These are phyloP conservation scores for Cephus spinipes DNA, from an alignment of 2,888 invertebrate genomes.

Conservation along the genomic window DNA sequence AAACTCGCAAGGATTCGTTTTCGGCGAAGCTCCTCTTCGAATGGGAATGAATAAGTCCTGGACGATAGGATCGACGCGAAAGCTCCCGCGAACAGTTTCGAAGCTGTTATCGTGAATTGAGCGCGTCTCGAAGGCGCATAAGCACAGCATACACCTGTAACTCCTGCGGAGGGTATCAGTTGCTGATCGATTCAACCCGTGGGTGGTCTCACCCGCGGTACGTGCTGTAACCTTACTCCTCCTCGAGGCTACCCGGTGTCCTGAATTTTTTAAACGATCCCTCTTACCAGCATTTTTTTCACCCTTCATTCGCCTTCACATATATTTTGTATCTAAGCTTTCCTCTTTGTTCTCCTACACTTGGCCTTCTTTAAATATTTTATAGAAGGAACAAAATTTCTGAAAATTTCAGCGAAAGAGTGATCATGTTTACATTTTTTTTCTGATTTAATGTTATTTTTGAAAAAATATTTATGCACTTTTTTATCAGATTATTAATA, in stretches of 20 bases:
- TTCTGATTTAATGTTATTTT: background rate
- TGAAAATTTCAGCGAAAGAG: background rate
- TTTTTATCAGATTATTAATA: background rate
- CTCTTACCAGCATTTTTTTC: background rate
- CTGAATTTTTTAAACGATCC: constrained; percentile 10
- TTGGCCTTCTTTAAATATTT: background rate
- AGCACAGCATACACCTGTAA: constrained; percentile 55
- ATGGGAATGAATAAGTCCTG: constrained; percentile 41
- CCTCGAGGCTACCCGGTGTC: constrained; percentile 52
- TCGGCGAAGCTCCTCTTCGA: constrained; percentile 38
- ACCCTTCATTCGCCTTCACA: background rate
- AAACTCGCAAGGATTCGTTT: constrained; percentile 29
- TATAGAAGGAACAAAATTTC: background rate
- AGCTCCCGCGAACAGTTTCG: constrained; percentile 45
- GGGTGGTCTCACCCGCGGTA: constrained; percentile 58
- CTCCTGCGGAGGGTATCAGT: constrained; percentile 55
- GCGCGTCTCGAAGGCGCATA: constrained; percentile 35
- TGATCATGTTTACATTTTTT: background rate
- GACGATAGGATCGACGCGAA: constrained; percentile 55
- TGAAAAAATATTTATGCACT: background rate
- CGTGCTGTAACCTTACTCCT: constrained; percentile 56
- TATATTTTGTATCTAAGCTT: background rate
- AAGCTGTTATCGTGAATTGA: constrained; percentile 57
- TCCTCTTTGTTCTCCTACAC: too few relatives aligned
- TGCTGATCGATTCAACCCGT: constrained; percentile 63